phyloP scores from a whole-genome alignment of 2,888 invertebrate genomes.

The Sarcophaga caerulescens region DNA sequence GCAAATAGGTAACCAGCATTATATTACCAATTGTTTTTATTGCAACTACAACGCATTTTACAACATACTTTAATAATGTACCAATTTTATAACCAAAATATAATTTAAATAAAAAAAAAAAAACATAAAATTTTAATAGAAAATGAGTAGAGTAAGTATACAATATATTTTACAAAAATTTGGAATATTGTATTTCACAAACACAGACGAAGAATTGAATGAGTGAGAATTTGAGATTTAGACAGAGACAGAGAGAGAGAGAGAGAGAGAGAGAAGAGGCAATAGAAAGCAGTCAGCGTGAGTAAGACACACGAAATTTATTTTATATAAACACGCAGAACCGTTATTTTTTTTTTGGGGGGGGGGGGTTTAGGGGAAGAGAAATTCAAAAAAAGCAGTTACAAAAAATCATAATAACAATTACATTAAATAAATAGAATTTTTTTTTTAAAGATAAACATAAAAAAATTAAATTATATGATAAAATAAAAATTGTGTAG shows the following conservation, averaged over 20 bases:
- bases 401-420: background rate
- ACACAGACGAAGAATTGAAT: background rate
- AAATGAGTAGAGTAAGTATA: background rate
- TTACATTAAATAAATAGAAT: slow-evolving; percentile 2
- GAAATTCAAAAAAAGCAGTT: background rate
- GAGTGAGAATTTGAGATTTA: too few species aligned
- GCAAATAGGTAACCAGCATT: slow-evolving; percentile 99
- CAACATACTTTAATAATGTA: slow-evolving; percentile 91
- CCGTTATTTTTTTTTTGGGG: background rate
- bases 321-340: background rate
- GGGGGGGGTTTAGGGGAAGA: background rate
- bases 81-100: background rate
- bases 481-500: slow-evolving; percentile 1
- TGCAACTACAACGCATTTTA: slow-evolving; percentile 99
- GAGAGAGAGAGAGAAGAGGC: background rate
- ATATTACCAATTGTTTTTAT: slow-evolving; percentile 99
- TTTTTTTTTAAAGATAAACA: background rate
- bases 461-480: background rate
- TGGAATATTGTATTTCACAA: background rate
- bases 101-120: background rate
- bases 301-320: background rate
- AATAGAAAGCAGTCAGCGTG: background rate
- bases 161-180: background rate
- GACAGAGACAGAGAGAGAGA: background rate
- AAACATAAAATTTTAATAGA: background rate